Percentiles rank a stretch among this genome's conserved stretches.
phyloP scores from a whole-genome alignment of 2,797 vertebrate species.

The Danionella dracula region DNA sequence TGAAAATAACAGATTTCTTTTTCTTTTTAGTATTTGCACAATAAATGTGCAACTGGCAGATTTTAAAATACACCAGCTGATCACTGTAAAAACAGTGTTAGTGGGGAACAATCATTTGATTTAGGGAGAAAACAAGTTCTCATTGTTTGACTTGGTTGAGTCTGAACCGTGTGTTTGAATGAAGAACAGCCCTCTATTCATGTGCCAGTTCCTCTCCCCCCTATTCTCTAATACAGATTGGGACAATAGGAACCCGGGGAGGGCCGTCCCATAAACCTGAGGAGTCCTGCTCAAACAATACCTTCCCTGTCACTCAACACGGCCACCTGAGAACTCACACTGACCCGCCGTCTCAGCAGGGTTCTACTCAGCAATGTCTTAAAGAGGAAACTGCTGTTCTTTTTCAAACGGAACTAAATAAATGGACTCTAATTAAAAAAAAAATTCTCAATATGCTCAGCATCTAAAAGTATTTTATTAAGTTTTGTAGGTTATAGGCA shows the following conservation, averaged over 20 bases:
- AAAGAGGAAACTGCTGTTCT: too few species aligned
- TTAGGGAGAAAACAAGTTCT: conserved; percentile 42
- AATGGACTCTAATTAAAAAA: too few species aligned
- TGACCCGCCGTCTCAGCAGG: neutral
- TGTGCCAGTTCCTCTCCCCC: conserved; percentile 47
- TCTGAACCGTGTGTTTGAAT: conserved; percentile 33
- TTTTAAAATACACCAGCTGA: neutral
- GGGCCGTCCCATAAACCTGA: neutral
- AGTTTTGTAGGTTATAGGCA: too few species aligned
- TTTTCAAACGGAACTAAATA: too few species aligned
- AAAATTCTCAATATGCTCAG: too few species aligned
- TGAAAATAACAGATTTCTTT: too few species aligned
- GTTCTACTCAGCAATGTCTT: too few species aligned
- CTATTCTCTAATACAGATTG: conserved; percentile 18
- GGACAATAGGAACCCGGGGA: conserved; percentile 39
- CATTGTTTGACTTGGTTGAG: conserved; percentile 52
- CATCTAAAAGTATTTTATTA: too few species aligned
- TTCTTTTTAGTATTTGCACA: too few species aligned
- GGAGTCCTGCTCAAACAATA: conserved; percentile 28
- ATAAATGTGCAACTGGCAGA: neutral
- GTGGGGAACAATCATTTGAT: conserved; percentile 29
- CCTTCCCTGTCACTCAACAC: conserved; percentile 32
- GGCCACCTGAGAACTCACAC: conserved; percentile 39
- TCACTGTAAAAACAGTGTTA: conserved; percentile 15
- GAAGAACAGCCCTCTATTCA: conserved; percentile 56